Evolutionary conservation across 2,888 invertebrate genomes (phyloP).

Genomic region (Macaria liturata): DNA sequence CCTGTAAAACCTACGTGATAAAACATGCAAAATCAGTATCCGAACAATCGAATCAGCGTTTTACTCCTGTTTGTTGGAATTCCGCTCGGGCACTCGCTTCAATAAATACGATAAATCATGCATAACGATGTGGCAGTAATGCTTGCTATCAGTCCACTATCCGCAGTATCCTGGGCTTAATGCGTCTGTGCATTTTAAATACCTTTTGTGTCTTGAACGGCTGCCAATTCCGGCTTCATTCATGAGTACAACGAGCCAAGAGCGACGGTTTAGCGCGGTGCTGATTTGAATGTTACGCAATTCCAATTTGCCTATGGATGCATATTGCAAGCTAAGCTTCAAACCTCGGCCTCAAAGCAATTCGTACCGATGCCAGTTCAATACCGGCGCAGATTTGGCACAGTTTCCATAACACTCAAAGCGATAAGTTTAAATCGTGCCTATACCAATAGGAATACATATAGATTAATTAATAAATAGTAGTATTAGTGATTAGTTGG

Average conservation of each 20-base stretch:
- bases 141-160: slow-evolving; percentile 46
- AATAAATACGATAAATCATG: slow-evolving; percentile 37
- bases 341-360: slow-evolving; percentile 1
- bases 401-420: too few species aligned
- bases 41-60: slow-evolving; percentile 1
- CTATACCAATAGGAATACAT: too few species aligned
- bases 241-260: slow-evolving; percentile 31
- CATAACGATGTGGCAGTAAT: slow-evolving; percentile 44
- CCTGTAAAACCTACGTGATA: not conserved
- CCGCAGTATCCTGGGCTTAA: slow-evolving; percentile 41
- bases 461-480: too few species aligned
- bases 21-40: slow-evolving; percentile 4
- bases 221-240: slow-evolving; percentile 35
- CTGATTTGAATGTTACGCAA: slow-evolving; percentile 28
- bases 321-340: slow-evolving; percentile 8
- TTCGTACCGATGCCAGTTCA: not conserved
- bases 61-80: slow-evolving; percentile 12
- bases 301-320: slow-evolving; percentile 12
- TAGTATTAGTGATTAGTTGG: too few species aligned
- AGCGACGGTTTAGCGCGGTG: slow-evolving; percentile 29
- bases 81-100: slow-evolving; percentile 8
- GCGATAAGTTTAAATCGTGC: too few species aligned
- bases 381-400: not conserved
- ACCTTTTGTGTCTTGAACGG: slow-evolving; percentile 36
- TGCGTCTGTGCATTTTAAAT: slow-evolving; percentile 42